Evolutionary conservation across 2,113 vertebrate species (phyloP).

Genomic region (Picathartes gymnocephalus): DNA sequence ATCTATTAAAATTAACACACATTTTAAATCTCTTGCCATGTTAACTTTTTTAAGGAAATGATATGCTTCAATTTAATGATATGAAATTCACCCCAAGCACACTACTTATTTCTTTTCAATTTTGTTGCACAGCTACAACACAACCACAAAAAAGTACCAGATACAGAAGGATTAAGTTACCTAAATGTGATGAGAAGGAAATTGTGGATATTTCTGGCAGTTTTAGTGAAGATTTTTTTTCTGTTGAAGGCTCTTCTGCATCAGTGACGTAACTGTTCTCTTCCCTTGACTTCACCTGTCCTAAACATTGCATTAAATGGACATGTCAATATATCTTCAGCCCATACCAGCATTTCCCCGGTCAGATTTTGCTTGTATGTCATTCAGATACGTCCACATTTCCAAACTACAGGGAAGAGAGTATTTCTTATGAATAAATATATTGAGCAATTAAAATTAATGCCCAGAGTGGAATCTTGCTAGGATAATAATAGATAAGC

Average conservation of each 20-base stretch:
- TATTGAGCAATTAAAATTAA: not conserved
- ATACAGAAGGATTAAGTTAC: not conserved
- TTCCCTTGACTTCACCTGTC: not conserved
- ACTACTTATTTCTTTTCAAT: not conserved
- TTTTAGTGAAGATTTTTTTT: not conserved
- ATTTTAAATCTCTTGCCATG: conserved; percentile 1
- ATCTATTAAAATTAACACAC: conserved; percentile 33
- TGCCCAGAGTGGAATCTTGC: not conserved
- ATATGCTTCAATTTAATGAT: not conserved
- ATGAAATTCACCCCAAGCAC: not conserved
- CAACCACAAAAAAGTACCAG: not conserved
- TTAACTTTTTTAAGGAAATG: conserved; percentile 24
- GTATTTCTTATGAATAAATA: not conserved
- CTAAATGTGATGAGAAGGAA: not conserved
- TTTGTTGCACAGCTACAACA: not conserved
- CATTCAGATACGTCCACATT: not conserved
- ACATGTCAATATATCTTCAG: not conserved
- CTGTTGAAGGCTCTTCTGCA: not conserved
- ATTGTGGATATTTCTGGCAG: not conserved
- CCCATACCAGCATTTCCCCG: not conserved
- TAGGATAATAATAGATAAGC: not conserved
- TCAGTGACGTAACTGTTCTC: not conserved
- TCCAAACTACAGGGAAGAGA: not conserved
- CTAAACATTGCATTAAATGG: not conserved
- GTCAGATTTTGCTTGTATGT: not conserved